Evolutionary conservation across 2,888 invertebrate species (phyloP).

Genomic region (Tetheella fluctuosa): DNA sequence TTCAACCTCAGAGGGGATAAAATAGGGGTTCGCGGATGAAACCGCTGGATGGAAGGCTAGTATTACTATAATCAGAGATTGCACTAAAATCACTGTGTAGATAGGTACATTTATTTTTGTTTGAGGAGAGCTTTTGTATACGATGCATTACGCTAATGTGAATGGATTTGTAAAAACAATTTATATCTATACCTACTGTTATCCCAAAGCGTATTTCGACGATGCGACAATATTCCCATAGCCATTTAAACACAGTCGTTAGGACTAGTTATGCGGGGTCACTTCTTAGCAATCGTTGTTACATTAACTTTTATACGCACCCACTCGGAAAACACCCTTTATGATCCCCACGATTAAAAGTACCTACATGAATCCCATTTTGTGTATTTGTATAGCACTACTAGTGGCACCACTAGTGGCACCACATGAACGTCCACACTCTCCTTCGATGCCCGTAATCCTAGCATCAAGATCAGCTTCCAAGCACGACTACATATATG

Average conservation of each 20-base stretch:
- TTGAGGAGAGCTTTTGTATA: not conserved
- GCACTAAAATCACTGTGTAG: too few relatives aligned
- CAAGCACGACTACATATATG: not conserved
- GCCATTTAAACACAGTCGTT: constrained; percentile 38
- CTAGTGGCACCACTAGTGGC: too few relatives aligned
- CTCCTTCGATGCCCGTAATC: not conserved
- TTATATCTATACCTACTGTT: not conserved
- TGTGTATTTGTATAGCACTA: constrained; percentile 32
- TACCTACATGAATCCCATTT: constrained; percentile 37
- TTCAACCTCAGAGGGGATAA: too few relatives aligned
- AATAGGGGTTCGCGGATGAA: too few relatives aligned
- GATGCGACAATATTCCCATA: constrained; percentile 35
- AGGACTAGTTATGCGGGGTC: constrained; percentile 33
- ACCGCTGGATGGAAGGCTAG: too few relatives aligned
- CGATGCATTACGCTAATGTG: too few relatives aligned
- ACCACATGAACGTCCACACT: constrained; percentile 19
- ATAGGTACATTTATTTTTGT: not conserved
- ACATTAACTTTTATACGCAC: constrained; percentile 48
- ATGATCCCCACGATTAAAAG: constrained; percentile 31
- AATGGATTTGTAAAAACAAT: not conserved
- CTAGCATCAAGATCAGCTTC: not conserved
- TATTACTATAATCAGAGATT: too few relatives aligned
- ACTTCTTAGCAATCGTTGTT: constrained; percentile 48
- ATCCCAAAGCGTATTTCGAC: constrained; percentile 9
- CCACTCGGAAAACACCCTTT: constrained; percentile 37